Conservation (phyloP, 2,888 invertebrate genomes). For the Coenonympha arcania region DNA sequence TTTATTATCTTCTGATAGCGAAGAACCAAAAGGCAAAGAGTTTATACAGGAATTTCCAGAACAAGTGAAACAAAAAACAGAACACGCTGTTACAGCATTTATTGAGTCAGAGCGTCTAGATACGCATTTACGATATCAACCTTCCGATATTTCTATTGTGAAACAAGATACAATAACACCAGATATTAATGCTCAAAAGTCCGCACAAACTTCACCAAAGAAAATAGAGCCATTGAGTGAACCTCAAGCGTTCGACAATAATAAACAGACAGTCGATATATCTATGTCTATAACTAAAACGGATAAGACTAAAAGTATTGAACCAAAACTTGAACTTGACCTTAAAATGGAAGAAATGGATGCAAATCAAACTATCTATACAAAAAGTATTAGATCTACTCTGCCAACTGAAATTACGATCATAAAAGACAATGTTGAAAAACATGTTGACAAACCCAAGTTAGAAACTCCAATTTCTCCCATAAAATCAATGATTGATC, state of each 20-base stretch:
- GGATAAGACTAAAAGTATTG: slow-evolving; percentile 34
- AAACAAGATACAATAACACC: neutral
- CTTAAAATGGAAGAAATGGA: slow-evolving; percentile 51
- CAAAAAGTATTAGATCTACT: slow-evolving; percentile 55
- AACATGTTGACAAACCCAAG: neutral
- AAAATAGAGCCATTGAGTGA: neutral
- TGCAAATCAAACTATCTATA: slow-evolving; percentile 36
- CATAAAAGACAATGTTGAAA: slow-evolving; percentile 29
- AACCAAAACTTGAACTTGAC: slow-evolving; percentile 53
- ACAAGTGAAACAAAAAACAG: slow-evolving; percentile 30
- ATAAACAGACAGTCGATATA: slow-evolving; percentile 41
- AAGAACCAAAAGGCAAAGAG: too few species aligned
- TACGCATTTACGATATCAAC: slow-evolving; percentile 29
- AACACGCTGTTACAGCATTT: slow-evolving; percentile 42
- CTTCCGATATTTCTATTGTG: too few species aligned
- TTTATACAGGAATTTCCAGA: neutral
- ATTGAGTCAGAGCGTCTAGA: slow-evolving; percentile 54
- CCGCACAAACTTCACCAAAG: slow-evolving; percentile 7
- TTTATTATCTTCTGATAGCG: too few species aligned
- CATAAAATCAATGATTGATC: slow-evolving; percentile 29
- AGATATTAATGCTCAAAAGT: slow-evolving; percentile 6
- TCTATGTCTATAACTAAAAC: slow-evolving; percentile 52
- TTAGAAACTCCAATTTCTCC: neutral
- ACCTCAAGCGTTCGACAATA: neutral
- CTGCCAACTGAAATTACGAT: slow-evolving; percentile 51